A percentile compares a stretch with the other conserved stretches of the same genome.
phyloP scores from a whole-genome alignment of 2,797 vertebrate genomes.

The Pseudomugil tenellus region DNA sequence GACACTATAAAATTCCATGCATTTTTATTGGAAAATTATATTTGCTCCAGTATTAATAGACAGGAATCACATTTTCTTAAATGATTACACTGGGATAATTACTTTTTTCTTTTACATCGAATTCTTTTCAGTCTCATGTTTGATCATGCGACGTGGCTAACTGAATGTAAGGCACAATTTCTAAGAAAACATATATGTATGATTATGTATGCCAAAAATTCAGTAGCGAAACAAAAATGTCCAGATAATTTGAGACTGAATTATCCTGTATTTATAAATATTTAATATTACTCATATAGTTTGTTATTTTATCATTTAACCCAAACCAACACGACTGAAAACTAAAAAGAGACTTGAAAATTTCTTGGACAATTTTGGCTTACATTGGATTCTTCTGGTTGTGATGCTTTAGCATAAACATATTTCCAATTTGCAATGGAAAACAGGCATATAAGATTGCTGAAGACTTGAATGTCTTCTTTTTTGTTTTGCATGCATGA shows the following conservation, averaged over 20 bases:
- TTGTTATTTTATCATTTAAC: background rate
- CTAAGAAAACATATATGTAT: background rate
- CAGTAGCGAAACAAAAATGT: background rate
- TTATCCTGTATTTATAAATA: background rate
- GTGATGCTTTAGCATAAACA: no score
- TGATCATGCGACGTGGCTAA: background rate
- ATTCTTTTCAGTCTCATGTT: background rate
- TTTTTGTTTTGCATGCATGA: background rate
- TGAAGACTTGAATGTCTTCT: no score
- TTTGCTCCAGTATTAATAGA: background rate
- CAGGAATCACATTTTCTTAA: background rate
- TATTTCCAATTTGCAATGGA: no score
- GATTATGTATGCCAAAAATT: background rate
- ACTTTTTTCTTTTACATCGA: background rate
- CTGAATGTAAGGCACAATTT: background rate
- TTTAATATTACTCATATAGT: background rate
- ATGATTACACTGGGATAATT: background rate
- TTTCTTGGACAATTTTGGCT: no score
- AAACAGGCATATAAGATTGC: no score
- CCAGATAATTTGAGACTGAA: background rate
- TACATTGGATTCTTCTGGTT: no score
- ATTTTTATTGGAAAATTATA: background rate
- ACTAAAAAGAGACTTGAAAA: background rate
- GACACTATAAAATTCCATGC: background rate
- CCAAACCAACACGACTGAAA: background rate